phyloP scores from a whole-genome alignment of 2,113 vertebrate species.

The Phrynosoma blainvillii region DNA sequence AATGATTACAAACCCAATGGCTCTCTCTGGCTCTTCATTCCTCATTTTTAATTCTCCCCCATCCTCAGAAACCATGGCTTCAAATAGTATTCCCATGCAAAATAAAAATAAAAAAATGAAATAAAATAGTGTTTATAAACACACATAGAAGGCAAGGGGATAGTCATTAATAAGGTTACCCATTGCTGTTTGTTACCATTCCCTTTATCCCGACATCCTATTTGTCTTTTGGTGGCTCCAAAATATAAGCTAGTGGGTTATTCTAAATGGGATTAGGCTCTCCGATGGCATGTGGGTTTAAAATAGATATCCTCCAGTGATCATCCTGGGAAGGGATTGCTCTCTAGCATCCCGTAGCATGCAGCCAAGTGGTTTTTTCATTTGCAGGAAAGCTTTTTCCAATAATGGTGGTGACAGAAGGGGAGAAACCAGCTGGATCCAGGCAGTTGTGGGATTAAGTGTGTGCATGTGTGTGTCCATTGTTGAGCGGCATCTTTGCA shows the following conservation, averaged over 20 bases:
- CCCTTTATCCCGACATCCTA: slow-evolving; percentile 29
- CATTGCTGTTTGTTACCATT: slow-evolving; percentile 25
- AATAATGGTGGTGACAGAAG: neutral
- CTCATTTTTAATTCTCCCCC: neutral
- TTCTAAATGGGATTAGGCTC: slow-evolving; percentile 44
- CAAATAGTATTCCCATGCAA: neutral
- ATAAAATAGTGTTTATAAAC: neutral
- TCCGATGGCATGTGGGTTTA: neutral
- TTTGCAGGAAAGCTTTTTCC: neutral
- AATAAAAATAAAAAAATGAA: too few relatives aligned
- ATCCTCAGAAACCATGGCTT: accelerated
- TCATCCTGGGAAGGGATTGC: neutral
- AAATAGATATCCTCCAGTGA: neutral
- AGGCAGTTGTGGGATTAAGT: neutral
- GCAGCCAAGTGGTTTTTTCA: neutral
- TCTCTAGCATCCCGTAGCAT: neutral
- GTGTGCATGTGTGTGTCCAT: neutral
- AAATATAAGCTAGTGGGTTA: slow-evolving; percentile 49
- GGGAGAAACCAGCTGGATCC: neutral
- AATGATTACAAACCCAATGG: neutral
- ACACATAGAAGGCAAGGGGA: neutral
- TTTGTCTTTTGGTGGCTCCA: slow-evolving; percentile 17
- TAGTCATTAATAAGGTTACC: neutral
- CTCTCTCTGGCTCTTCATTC: neutral
- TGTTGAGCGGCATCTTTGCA: too few relatives aligned